Evolutionary conservation across 1,140 invertebrate genomes (phyloP), one percentile per base, ranked within the genome.

Genomic region (Steinernema feltiae): DNA sequence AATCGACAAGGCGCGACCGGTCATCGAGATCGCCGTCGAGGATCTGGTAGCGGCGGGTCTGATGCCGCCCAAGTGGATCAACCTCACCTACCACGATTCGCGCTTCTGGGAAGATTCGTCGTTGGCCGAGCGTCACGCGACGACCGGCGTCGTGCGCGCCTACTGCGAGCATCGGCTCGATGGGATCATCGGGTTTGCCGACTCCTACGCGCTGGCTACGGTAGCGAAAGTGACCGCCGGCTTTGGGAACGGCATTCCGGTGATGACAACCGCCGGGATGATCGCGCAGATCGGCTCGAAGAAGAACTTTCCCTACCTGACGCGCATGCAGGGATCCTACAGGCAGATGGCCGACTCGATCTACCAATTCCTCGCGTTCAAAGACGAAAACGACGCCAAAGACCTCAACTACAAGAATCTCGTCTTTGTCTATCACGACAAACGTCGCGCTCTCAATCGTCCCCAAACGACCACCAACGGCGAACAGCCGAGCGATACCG

Each of bases 131-230:
- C 53, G 81, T 29, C 70, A 73, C 31, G 70, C 78, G 1, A 76
- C 80, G 18, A 75, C 73, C 31, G 81, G 79, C 24, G 76, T 82
- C 18, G 70, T 79, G 12, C 70, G 73, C 70, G 83, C 83, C 17
- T 84, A 84, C 69, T 84, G 80, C 48, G 77, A 84, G 48, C 48
- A 78, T 31, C 79, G 80, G 15, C 75, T 85, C 1, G 84, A 85
- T 41, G 84, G 82, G 12, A 80, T 85, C 32, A 89, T 96, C 78
- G 94, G 94, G 0, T 93, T 94, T 0, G 91, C 93, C 0, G 95
- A 94, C 87, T 92, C 94, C 82, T 96, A 95, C 86, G 92, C 92
- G 1, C 90, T 96, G 53, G 93, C 94, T 0, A 93, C 94, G 0
- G 93, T 96, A 0, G 91, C 93, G 0, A 89, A 94, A 17, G 94